Evolutionary conservation across 2,113 vertebrate genomes (phyloP).

Genomic region (Erinaceus europaeus): DNA sequence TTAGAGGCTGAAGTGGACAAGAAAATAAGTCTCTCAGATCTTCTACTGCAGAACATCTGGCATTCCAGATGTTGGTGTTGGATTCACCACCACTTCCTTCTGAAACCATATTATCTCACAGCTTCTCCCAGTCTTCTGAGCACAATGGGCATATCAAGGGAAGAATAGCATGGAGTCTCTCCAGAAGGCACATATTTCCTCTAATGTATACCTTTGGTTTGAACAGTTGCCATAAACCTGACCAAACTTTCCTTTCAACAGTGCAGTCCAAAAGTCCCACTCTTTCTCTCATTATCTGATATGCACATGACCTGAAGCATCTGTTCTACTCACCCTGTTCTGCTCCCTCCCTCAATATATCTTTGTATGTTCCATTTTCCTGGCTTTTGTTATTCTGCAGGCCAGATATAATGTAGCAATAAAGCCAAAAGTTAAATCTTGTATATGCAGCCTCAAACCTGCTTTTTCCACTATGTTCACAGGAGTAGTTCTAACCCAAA

Average conservation of each 20-base stretch:
- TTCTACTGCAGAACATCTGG: neutral
- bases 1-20: neutral
- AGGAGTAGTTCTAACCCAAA: neutral
- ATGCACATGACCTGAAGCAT: neutral
- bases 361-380: neutral
- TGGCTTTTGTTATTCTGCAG: neutral
- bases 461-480: neutral
- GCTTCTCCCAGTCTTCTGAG: neutral
- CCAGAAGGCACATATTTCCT: neutral
- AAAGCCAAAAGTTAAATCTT: neutral
- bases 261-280: neutral
- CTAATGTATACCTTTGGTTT: neutral
- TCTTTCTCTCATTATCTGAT: neutral
- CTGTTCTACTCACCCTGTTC: neutral
- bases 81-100: neutral
- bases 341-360: neutral
- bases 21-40: neutral
- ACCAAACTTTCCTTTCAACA: neutral
- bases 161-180: neutral
- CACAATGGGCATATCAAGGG: accelerated
- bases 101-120: neutral
- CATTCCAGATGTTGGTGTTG: too few species aligned
- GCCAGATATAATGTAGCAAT: neutral
- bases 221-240: neutral
- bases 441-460: neutral